Evolutionary conservation across 2,113 vertebrate species (phyloP), one percentile per base, ranked within the genome.

Genomic region (Misgurnus mizolepis): DNA sequence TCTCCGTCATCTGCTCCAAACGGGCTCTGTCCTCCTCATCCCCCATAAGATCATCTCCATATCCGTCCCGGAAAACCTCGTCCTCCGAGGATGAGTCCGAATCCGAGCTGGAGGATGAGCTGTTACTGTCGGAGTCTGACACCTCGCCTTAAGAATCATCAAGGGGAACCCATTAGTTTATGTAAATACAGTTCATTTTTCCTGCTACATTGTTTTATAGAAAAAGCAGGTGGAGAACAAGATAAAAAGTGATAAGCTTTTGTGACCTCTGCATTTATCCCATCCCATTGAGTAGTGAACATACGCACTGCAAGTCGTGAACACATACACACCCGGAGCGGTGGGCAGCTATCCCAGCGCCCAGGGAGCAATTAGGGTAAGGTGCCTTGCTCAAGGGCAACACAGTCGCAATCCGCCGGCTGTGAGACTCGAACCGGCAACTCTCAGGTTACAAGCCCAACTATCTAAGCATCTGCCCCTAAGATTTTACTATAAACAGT

Each of bases 1-100:
- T 99, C 88, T 99, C 98, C 0, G 98, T 99, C 98, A 99, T 99
- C 92, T 99, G 96, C 79, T 98, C 97, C 86, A 99, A 91, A 1
- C 97, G 94, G 69, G 97, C 96, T 80, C 98, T 78, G 85, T 99
- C 98, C 87, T 98, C 97, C 15, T 97, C 97, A 79, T 99, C 98
- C 45, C 98, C 98, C 98, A 99, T 99, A 79, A 98, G 87, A 82
- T 99, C 98, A 50, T 99, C 98, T 58, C 96, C 98, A 18, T 99
- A 99, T 12, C 97, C 97, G 81, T 99, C 97, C 45, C 95, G 94
- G 86, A 99, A 99, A 76, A 97, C 97, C 17, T 98, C 98, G 70
- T 99, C 97, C 89, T 99, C 98, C 0, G 97, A 98, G 1, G 97
- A 98, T 55, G 95, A 96, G 80, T 98, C 96, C 0, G 98, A 98